Conservation (phyloP, 2,888 invertebrate genomes). For the Tridacna crocea region DNA sequence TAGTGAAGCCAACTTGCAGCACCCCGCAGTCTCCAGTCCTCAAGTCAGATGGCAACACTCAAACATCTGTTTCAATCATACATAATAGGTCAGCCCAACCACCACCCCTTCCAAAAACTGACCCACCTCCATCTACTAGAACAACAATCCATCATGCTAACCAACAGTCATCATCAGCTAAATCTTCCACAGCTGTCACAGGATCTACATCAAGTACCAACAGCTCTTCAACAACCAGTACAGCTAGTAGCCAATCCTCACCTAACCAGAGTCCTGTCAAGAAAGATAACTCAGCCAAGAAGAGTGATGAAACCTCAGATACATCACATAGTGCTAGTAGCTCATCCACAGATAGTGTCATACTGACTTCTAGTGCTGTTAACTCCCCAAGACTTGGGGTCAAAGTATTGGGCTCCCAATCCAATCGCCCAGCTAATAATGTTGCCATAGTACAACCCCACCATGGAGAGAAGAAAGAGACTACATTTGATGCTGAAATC, state of each 20-base stretch:
- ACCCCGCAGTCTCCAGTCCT: conserved; percentile 61
- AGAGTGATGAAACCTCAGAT: conserved; percentile 61
- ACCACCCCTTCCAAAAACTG: conserved; percentile 69
- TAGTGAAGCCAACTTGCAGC: conserved; percentile 77
- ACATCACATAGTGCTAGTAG: conserved; percentile 67
- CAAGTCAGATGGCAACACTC: conserved; percentile 76
- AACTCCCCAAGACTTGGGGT: conserved; percentile 78
- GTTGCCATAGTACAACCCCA: conserved; percentile 79
- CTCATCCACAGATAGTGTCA: conserved; percentile 80
- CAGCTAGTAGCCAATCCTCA: neutral
- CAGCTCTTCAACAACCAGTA: conserved; percentile 26
- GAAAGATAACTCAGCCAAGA: conserved; percentile 64
- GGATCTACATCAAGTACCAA: conserved; percentile 46
- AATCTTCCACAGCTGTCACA: conserved; percentile 34
- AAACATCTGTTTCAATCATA: conserved; percentile 76
- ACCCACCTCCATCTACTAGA: conserved; percentile 65
- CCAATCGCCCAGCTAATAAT: conserved; percentile 75
- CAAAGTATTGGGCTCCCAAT: conserved; percentile 75
- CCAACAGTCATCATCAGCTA: conserved; percentile 33
- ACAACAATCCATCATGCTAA: conserved; percentile 55
- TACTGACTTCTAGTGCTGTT: conserved; percentile 73
- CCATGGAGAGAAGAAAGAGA: conserved; percentile 81
- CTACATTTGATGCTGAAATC: conserved; percentile 81
- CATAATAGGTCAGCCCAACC: conserved; percentile 69
- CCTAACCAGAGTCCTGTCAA: conserved; percentile 47